phyloP scores from a whole-genome alignment of 2,797 vertebrate species.

The Tamandua tetradactyla region DNA sequence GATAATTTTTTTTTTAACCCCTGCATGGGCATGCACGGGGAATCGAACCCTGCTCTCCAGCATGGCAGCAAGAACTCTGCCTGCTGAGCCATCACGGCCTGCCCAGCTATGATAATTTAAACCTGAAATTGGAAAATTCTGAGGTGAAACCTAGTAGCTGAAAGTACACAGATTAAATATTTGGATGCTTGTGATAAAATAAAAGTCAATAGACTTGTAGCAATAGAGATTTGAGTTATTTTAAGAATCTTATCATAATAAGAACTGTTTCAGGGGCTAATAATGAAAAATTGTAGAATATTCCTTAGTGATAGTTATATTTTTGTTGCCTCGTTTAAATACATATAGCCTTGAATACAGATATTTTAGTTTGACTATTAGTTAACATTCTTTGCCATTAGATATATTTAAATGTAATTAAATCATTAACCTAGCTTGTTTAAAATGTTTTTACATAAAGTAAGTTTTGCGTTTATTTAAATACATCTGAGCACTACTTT shows the following conservation, averaged over 20 bases:
- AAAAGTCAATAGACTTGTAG: neutral
- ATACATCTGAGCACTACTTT: neutral
- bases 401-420: neutral
- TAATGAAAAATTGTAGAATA: neutral
- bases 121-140: neutral
- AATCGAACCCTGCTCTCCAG: too few species aligned
- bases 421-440: neutral
- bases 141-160: neutral
- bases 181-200: neutral
- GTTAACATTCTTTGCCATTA: neutral
- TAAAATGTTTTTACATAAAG: neutral
- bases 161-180: neutral
- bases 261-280: neutral
- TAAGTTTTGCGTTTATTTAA: constrained; percentile 10
- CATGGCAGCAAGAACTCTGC: too few species aligned
- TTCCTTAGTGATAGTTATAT: neutral
- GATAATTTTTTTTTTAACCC: too few species aligned
- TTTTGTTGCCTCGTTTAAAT: neutral
- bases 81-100: too few species aligned
- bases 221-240: neutral
- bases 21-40: too few species aligned
- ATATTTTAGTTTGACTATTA: neutral
- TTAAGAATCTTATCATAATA: neutral
- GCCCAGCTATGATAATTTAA: neutral
- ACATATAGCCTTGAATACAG: neutral